A percentile compares a stretch with the other conserved stretches of the same genome.
Evolutionary conservation across 2,888 invertebrate species (phyloP).

Genomic region (Colostygia pectinataria): DNA sequence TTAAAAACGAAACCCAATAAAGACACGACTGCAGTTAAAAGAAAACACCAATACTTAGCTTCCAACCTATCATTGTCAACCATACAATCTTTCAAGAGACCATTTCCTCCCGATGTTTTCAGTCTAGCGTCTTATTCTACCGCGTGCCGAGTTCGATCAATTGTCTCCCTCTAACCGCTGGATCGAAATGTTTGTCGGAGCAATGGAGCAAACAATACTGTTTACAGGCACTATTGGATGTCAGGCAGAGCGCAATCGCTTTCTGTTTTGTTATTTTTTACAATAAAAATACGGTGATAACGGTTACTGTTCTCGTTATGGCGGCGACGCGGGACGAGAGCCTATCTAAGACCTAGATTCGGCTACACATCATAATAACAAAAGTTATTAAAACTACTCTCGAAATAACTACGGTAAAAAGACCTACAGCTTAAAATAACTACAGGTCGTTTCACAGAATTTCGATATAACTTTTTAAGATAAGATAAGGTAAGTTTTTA

Average conservation of each 20-base stretch:
- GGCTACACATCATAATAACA: no score
- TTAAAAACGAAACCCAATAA: not conserved
- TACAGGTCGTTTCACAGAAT: no score
- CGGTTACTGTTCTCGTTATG: no score
- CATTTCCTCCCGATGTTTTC: conserved; percentile 11
- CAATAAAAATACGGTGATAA: no score
- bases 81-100: conserved; percentile 16
- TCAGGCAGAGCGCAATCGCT: not conserved
- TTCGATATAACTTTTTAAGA: no score
- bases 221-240: conserved; percentile 19
- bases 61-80: conserved; percentile 19
- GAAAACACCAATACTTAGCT: conserved; percentile 1
- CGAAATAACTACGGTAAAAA: no score
- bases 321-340: no score
- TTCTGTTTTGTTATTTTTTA: not conserved
- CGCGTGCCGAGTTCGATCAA: conserved; percentile 1
- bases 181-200: conserved; percentile 12
- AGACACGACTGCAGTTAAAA: not conserved
- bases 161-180: conserved; percentile 18
- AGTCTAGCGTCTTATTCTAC: conserved; percentile 3
- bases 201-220: conserved; percentile 14
- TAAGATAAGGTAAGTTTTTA: no score
- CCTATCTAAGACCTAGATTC: no score
- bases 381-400: no score
- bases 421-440: no score